These are phyloP conservation scores for Pandemis heparana DNA, from an alignment of 2,888 invertebrate genomes.

Conservation along the genomic window DNA sequence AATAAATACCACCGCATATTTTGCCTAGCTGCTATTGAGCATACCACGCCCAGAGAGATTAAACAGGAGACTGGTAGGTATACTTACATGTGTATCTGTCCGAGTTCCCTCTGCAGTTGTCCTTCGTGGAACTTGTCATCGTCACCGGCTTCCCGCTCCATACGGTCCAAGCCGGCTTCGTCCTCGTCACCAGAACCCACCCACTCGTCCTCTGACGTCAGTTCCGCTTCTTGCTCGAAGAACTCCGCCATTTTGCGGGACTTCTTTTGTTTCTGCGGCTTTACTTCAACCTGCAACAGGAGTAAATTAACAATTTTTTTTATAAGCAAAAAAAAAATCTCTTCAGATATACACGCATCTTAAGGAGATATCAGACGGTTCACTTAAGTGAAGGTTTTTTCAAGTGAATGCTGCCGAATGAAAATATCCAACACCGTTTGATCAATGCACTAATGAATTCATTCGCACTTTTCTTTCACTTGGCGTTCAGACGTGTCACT, in stretches of 20 bases:
- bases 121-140: constrained; percentile 93
- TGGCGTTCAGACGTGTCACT: no score
- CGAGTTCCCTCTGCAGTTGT: constrained; percentile 91
- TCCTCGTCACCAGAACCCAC: constrained; percentile 94
- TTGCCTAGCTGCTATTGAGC: no score
- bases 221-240: constrained; percentile 95
- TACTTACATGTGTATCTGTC: constrained; percentile 93
- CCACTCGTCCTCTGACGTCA: constrained; percentile 95
- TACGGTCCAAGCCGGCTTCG: constrained; percentile 90
- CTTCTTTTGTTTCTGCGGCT: constrained; percentile 57
- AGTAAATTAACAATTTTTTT: neutral
- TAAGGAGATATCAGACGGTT: no score
- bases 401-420: no score
- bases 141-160: constrained; percentile 95
- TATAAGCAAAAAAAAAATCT: neutral
- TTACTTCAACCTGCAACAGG: constrained; percentile 65
- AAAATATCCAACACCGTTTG: no score
- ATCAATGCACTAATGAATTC: no score
- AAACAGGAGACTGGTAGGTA: neutral
- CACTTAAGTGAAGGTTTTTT: no score
- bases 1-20: no score
- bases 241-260: constrained; percentile 88
- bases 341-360: no score
- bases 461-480: no score
- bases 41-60: no score